Evolutionary conservation across 2,797 vertebrate species (phyloP).

Genomic region (Microctenopoma lineatum): DNA sequence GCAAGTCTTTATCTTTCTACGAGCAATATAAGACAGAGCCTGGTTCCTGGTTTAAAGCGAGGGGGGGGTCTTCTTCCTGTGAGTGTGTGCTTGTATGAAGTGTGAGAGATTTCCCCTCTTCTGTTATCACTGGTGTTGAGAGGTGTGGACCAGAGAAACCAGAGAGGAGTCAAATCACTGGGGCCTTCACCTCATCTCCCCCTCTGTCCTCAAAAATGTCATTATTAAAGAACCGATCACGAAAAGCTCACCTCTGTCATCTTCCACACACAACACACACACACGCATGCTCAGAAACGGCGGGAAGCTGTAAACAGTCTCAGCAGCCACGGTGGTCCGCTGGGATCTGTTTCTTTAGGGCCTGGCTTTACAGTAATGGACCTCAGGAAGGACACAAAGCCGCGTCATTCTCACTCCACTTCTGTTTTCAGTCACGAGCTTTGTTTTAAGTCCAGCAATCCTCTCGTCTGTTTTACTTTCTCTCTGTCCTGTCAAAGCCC

Average conservation of each 20-base stretch:
- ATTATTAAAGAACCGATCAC: too few species aligned
- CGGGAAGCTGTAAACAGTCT: conserved; percentile 64
- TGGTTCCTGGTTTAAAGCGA: conserved; percentile 22
- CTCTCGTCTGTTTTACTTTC: too few species aligned
- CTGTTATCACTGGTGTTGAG: conserved; percentile 73
- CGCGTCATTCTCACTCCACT: conserved; percentile 37
- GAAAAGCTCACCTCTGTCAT: too few species aligned
- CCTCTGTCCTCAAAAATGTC: too few species aligned
- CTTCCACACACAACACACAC: too few species aligned
- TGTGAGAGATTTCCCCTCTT: conserved; percentile 53
- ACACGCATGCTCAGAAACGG: conserved; percentile 27
- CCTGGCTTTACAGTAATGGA: conserved; percentile 62
- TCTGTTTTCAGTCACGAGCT: background rate
- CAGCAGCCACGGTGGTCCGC: conserved; percentile 57
- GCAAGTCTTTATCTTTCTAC: background rate
- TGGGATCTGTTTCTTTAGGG: conserved; percentile 51
- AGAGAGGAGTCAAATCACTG: conserved; percentile 44
- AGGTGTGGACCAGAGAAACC: conserved; percentile 63
- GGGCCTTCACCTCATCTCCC: background rate
- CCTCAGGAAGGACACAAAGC: conserved; percentile 57
- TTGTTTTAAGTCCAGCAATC: background rate
- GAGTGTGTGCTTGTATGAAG: conserved; percentile 32
- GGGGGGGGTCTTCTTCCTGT: conserved; percentile 37
- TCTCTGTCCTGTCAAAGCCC: background rate
- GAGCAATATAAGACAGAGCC: conserved; percentile 6